Percentiles rank a stretch among this genome's conserved stretches.
Evolutionary conservation across 2,888 invertebrate species (phyloP).

Genomic region (Papilio protenor): DNA sequence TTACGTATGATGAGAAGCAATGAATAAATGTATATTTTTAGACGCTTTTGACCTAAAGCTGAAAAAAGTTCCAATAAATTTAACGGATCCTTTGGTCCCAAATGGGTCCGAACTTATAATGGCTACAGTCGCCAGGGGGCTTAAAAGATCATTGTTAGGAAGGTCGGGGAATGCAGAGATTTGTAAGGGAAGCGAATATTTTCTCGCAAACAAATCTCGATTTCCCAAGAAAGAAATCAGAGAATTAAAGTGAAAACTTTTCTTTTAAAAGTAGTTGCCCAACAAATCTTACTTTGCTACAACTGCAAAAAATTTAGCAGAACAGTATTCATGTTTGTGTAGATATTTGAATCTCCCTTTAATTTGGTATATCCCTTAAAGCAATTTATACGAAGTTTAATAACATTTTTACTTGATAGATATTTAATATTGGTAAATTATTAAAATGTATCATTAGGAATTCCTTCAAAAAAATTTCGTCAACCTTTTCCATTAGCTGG

Average conservation of each 20-base stretch:
- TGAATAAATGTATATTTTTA: not conserved
- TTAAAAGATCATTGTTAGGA: constrained; percentile 44
- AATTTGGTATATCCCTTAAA: not conserved
- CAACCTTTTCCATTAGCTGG: constrained; percentile 23
- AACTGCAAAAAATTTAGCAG: not conserved
- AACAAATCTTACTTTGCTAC: constrained; percentile 8
- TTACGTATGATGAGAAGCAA: not conserved
- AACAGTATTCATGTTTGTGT: not conserved
- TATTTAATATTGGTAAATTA: not conserved
- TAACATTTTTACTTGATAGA: not conserved
- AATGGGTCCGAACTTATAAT: constrained; percentile 50
- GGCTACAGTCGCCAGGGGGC: constrained; percentile 46
- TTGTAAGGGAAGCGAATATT: constrained; percentile 11
- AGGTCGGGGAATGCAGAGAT: constrained; percentile 24
- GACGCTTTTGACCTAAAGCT: not conserved
- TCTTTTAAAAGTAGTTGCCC: constrained; percentile 7
- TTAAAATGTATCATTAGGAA: not conserved
- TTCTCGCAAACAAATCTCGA: constrained; percentile 25
- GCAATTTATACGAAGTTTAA: not conserved
- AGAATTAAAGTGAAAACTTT: constrained; percentile 10
- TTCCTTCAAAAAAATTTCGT: not conserved
- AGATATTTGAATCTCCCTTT: not conserved
- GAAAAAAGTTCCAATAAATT: constrained; percentile 33
- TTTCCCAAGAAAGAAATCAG: constrained; percentile 18
- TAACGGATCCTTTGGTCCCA: constrained; percentile 46